Evolutionary conservation across 2,888 invertebrate genomes (phyloP).

Genomic region (Sinopyrophorus schimmeli): DNA sequence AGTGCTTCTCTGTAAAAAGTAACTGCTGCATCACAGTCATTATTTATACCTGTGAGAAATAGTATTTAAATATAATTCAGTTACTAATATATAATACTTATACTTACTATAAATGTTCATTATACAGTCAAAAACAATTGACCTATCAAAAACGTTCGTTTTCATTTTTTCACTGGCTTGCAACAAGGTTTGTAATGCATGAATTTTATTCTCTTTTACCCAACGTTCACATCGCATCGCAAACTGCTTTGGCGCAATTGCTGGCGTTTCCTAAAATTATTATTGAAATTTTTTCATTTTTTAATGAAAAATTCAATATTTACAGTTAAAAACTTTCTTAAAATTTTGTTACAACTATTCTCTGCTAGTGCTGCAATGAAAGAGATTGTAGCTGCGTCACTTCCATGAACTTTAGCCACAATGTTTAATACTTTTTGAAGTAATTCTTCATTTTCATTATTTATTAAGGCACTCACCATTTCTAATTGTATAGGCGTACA

Average conservation of each 20-base stretch:
- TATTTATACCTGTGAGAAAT: constrained; percentile 55
- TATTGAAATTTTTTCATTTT: constrained; percentile 36
- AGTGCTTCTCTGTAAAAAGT: constrained; percentile 58
- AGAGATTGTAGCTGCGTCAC: constrained; percentile 54
- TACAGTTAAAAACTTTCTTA: constrained; percentile 58
- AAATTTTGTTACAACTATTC: constrained; percentile 57
- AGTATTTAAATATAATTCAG: too few relatives aligned
- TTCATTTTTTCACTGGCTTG: constrained; percentile 39
- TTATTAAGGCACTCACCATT: constrained; percentile 56
- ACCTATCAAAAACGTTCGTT: constrained; percentile 47
- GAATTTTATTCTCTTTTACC: constrained; percentile 45
- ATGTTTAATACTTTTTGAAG: constrained; percentile 50
- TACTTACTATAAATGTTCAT: constrained; percentile 60
- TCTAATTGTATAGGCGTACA: constrained; percentile 70
- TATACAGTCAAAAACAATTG: constrained; percentile 57
- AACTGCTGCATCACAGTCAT: constrained; percentile 55
- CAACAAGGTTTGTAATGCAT: constrained; percentile 42
- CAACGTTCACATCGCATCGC: constrained; percentile 46
- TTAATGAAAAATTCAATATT: constrained; percentile 43
- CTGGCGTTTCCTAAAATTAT: constrained; percentile 47
- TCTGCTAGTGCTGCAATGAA: constrained; percentile 61
- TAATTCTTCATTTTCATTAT: constrained; percentile 50
- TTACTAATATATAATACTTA: neutral
- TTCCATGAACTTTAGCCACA: constrained; percentile 54
- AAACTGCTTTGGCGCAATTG: constrained; percentile 48